phyloP scores from a whole-genome alignment of 2,888 invertebrate species.

The Drosophila phalerata region DNA sequence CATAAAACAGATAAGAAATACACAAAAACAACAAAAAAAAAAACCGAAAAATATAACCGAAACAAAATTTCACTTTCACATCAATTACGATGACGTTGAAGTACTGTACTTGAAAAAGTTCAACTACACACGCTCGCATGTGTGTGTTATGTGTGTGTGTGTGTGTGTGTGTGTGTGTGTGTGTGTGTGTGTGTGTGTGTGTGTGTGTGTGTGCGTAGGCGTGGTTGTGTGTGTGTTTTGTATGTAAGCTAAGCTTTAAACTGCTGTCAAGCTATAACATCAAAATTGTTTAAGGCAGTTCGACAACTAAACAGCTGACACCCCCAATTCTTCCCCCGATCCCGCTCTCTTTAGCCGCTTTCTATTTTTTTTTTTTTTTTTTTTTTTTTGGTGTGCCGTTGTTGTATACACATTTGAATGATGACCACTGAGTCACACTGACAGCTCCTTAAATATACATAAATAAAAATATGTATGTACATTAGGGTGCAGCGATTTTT shows the following conservation, averaged over 20 bases:
- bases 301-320: slow-evolving; percentile 53
- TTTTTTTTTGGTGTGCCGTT: not conserved
- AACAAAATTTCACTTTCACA: slow-evolving; percentile 77
- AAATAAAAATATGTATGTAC: too few species aligned
- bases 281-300: slow-evolving; percentile 50
- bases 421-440: slow-evolving; percentile 26
- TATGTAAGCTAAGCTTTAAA: slow-evolving; percentile 9
- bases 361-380: slow-evolving; percentile 36
- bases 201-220: slow-evolving; percentile 6
- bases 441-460: slow-evolving; percentile 34
- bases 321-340: slow-evolving; percentile 10
- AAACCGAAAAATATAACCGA: slow-evolving; percentile 40
- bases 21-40: slow-evolving; percentile 11
- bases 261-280: slow-evolving; percentile 43
- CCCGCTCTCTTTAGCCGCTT: slow-evolving; percentile 22
- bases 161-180: slow-evolving; percentile 3
- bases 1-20: slow-evolving; percentile 25
- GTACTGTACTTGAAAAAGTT: slow-evolving; percentile 72
- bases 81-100: slow-evolving; percentile 71
- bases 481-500: not conserved
- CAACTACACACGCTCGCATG: slow-evolving; percentile 24
- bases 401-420: slow-evolving; percentile 24
- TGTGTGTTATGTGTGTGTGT: slow-evolving; percentile 5
- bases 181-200: slow-evolving; percentile 3
- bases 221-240: slow-evolving; percentile 1